Evolutionary conservation across 2,888 invertebrate genomes (phyloP).

Genomic region (Cosmorhoe ocellata): DNA sequence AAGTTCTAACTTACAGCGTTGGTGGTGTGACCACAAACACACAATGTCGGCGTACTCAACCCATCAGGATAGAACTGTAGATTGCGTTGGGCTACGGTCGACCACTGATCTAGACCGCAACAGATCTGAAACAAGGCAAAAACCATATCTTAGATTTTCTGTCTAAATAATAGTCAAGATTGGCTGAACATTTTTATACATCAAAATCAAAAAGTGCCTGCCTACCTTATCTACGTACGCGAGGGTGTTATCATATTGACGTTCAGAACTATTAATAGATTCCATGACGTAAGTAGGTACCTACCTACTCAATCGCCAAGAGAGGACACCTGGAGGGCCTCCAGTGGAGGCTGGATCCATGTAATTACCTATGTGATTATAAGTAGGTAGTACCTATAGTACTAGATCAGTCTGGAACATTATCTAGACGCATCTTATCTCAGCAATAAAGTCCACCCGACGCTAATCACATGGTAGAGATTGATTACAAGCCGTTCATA

Average conservation of each 20-base stretch:
- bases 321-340: too few relatives aligned
- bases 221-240: too few relatives aligned
- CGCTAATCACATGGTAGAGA: neutral
- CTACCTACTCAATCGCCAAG: too few relatives aligned
- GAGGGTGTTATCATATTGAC: too few relatives aligned
- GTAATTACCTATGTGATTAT: too few relatives aligned
- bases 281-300: too few relatives aligned
- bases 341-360: too few relatives aligned
- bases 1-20: conserved; percentile 66
- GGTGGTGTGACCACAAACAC: conserved; percentile 79
- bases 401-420: conserved; percentile 4
- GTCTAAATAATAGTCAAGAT: too few relatives aligned
- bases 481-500: conserved; percentile 6
- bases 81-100: conserved; percentile 63
- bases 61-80: conserved; percentile 73
- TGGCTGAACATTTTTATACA: too few relatives aligned
- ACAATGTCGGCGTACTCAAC: conserved; percentile 76
- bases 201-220: too few relatives aligned
- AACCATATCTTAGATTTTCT: neutral
- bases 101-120: conserved; percentile 67
- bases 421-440: conserved; percentile 4
- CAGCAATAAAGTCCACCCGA: conserved; percentile 4
- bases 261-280: too few relatives aligned
- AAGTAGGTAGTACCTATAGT: too few relatives aligned
- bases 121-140: conserved; percentile 66